A percentile compares a stretch with the other conserved stretches of the same genome.
phyloP scores from a whole-genome alignment of 2,113 vertebrate genomes.

The Craseonycteris thonglongyai region DNA sequence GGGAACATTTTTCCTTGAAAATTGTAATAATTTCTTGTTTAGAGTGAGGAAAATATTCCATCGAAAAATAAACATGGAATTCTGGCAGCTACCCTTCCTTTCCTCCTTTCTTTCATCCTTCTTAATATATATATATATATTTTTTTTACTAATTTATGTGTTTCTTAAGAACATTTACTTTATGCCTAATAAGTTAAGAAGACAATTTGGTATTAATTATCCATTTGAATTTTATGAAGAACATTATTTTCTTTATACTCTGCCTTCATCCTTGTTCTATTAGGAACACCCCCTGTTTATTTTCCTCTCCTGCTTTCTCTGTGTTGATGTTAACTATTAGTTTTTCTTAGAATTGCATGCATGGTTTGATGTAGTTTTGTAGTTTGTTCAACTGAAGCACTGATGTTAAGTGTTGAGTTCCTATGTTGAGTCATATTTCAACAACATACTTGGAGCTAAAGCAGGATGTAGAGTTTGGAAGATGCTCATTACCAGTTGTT shows the following conservation, averaged over 20 bases:
- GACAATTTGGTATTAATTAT: background rate
- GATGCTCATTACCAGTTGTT: background rate
- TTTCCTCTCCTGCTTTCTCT: background rate
- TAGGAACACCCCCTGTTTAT: background rate
- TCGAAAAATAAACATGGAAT: background rate
- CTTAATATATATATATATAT: background rate
- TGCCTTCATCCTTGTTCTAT: background rate
- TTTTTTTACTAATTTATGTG: background rate
- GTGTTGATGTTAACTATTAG: background rate
- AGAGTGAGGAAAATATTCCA: background rate
- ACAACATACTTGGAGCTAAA: background rate
- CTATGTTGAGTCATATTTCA: background rate
- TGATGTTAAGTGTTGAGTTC: background rate
- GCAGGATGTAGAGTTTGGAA: background rate
- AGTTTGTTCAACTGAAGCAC: background rate
- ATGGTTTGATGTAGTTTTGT: background rate
- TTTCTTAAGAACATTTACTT: background rate
- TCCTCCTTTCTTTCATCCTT: background rate
- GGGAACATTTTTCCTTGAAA: background rate
- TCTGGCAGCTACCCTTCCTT: background rate
- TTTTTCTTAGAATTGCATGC: background rate
- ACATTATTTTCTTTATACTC: background rate
- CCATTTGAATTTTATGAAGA: background rate
- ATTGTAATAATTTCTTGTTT: background rate
- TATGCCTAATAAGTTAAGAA: background rate